Base-by-base conservation (phyloP, 2,797 vertebrate genomes). In the Aerospiza tachiro region DNA sequence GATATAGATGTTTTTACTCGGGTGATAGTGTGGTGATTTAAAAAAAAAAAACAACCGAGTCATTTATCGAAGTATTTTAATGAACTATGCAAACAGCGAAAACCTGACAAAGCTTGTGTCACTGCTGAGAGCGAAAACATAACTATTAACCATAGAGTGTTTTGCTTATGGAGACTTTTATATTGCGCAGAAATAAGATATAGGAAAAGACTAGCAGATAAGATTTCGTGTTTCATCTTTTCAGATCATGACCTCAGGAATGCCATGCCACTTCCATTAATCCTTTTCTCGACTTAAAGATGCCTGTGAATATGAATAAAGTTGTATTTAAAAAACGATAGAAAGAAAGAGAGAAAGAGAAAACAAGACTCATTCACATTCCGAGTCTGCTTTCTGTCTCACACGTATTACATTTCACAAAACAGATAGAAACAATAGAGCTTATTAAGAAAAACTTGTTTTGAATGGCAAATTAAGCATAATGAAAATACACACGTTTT, bases 401-500 rank as follows among this genome's bases (percentile, higher is more conserved):
- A 98, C 98, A 98, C 98, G 96, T 98, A 98, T 95, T 98, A 97
- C 97, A 98, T 98, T 97, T 98, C 97, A 98, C 97, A 97, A 98
- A 98, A 98, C 97, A 97, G 97, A 98, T 97, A 98, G 98, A 98
- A 98, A 98, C 97, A 98, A 98, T 97, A 97, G 97, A 97, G 95
- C 98, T 98, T 98, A 98, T 98, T 98, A 98, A 98, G 97, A 98
- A 98, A 98, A 98, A 98, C 97, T 98, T 98, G 98, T 97, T 97
- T 98, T 97, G 98, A 98, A 97, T 97, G 97, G 96, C 95, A 97
- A 98, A 98, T 98, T 96, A 97, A 97, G 97, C 95, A 94, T 97
- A 97, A 97, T 97, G 96, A 97, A 98, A 97, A 97, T 97, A 95
- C 96, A 97, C 97, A 97, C 96, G 49, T 97, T 97, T 98, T 97